Conservation (phyloP, 2,888 invertebrate species). For the Liodrosophila aerea region DNA sequence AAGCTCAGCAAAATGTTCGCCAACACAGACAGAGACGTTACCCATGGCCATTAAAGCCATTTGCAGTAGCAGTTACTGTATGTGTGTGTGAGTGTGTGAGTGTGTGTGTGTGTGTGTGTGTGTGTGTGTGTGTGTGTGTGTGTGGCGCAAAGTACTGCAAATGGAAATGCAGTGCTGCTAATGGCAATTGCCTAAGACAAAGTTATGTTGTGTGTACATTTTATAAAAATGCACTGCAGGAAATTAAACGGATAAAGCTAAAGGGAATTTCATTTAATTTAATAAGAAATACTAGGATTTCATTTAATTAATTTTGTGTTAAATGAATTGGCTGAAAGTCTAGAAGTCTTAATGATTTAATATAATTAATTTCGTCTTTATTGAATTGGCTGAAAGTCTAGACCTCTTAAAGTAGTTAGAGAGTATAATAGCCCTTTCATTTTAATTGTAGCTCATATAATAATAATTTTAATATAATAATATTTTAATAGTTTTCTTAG, state of each 20-base stretch:
- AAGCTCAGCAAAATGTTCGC: constrained; percentile 38
- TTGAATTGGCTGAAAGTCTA: too few species aligned
- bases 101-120: background rate
- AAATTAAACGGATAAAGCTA: background rate
- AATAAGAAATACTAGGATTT: too few species aligned
- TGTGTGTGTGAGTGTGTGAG: constrained; percentile 1
- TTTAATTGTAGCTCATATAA: too few species aligned
- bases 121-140: constrained; percentile 20
- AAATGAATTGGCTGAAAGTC: too few species aligned
- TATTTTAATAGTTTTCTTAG: too few species aligned
- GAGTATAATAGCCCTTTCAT: too few species aligned
- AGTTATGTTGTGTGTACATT: constrained; percentile 60
- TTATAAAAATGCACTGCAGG: constrained; percentile 11
- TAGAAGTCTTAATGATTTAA: too few species aligned
- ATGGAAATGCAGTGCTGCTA: constrained; percentile 63
- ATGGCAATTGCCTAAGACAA: constrained; percentile 67
- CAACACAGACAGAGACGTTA: constrained; percentile 19
- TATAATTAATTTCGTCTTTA: too few species aligned
- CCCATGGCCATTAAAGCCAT: constrained; percentile 50
- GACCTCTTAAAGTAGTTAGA: too few species aligned
- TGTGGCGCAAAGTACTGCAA: constrained; percentile 29
- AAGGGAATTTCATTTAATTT: too few species aligned
- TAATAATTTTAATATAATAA: too few species aligned
- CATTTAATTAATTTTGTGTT: too few species aligned
- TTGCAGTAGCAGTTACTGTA: constrained; percentile 16